Evolutionary conservation across 2,113 vertebrate species (phyloP).

Genomic region (Syrrhaptes paradoxus): DNA sequence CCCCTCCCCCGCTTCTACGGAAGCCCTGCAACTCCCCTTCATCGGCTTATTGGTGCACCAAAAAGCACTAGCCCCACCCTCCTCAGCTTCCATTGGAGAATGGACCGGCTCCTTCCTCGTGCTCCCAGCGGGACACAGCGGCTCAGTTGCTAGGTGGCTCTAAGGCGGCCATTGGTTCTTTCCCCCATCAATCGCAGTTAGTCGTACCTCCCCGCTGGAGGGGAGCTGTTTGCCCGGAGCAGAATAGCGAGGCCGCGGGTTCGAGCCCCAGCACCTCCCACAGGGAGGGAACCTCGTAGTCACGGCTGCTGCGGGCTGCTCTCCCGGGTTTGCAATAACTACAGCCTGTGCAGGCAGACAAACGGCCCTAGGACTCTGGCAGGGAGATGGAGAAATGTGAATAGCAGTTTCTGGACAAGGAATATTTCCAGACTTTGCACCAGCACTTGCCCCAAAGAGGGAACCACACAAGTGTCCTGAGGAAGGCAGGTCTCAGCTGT

Average conservation of each 20-base stretch:
- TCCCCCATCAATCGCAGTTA: background rate
- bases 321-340: too few relatives aligned
- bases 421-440: background rate
- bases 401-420: background rate
- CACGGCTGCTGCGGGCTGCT: background rate
- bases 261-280: background rate
- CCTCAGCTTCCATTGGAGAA: background rate
- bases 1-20: accelerated
- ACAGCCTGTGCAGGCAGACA: accelerated
- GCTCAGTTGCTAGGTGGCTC: constrained; percentile 33
- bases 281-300: accelerated
- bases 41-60: background rate
- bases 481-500: accelerated
- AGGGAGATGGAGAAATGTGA: background rate
- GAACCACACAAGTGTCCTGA: too few relatives aligned
- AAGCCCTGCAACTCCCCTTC: accelerated
- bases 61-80: background rate
- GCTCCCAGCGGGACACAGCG: background rate
- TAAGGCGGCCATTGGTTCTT: background rate
- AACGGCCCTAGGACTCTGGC: too few relatives aligned
- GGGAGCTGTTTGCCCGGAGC: background rate
- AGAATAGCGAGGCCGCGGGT: accelerated
- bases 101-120: background rate
- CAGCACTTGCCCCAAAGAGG: too few relatives aligned
- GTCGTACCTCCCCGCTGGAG: background rate